Evolutionary conservation across 2,113 vertebrate genomes (phyloP).

Genomic region (Chionodraco myersi): DNA sequence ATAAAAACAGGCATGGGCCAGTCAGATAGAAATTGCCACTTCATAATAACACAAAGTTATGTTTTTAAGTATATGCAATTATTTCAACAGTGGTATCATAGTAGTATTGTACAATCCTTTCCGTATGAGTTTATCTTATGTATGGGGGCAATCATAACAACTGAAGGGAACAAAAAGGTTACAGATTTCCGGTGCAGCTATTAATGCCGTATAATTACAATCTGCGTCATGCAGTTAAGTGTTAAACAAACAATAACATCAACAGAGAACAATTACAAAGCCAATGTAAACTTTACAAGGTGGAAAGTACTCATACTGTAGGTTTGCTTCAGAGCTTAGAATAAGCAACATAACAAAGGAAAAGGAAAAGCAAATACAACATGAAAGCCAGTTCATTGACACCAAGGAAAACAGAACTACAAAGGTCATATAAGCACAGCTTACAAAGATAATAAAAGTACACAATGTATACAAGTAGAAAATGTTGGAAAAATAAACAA

Average conservation of each 20-base stretch:
- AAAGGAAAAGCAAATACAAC: constrained; percentile 69
- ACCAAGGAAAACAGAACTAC: constrained; percentile 78
- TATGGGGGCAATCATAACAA: constrained; percentile 54
- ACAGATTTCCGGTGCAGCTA: constrained; percentile 70
- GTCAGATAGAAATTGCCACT: constrained; percentile 62
- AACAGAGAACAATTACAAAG: constrained; percentile 82
- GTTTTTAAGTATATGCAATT: constrained; percentile 62
- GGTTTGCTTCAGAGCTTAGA: constrained; percentile 64
- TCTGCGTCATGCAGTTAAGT: constrained; percentile 83
- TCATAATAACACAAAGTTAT: constrained; percentile 67
- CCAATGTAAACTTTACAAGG: constrained; percentile 76
- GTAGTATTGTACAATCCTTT: constrained; percentile 71
- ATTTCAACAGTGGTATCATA: constrained; percentile 74
- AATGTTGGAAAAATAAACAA: constrained; percentile 72
- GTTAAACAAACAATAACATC: constrained; percentile 82
- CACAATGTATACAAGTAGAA: constrained; percentile 81
- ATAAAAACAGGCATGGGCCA: constrained; percentile 62
- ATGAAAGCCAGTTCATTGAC: constrained; percentile 86
- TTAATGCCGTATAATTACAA: constrained; percentile 76
- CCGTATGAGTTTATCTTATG: constrained; percentile 49
- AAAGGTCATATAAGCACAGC: constrained; percentile 90
- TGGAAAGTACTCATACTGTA: constrained; percentile 65
- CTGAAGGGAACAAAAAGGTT: constrained; percentile 53
- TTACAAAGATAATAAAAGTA: constrained; percentile 86
- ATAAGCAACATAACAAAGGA: constrained; percentile 45